phyloP scores from a whole-genome alignment of 2,113 vertebrate species.

The Megalops atlanticus region DNA sequence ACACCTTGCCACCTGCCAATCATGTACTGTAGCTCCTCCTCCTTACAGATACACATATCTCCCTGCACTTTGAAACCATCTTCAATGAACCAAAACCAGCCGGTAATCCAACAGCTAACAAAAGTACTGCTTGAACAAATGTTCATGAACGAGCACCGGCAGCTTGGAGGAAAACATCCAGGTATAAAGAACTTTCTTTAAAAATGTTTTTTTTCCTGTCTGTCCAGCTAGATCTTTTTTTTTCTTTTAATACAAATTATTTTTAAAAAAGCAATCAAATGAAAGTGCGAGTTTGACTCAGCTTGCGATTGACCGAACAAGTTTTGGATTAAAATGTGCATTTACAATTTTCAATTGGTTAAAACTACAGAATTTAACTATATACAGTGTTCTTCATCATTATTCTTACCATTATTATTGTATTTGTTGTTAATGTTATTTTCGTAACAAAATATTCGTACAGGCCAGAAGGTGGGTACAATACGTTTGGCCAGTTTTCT shows the following conservation, averaged over 20 bases:
- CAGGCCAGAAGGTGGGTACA: conserved; percentile 48
- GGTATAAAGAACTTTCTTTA: not conserved
- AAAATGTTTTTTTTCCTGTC: not conserved
- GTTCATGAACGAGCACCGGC: not conserved
- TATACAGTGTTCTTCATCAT: conserved; percentile 46
- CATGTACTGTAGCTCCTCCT: not conserved
- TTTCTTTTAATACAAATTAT: conserved; percentile 59
- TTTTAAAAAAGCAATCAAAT: conserved; percentile 54
- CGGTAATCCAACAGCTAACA: not conserved
- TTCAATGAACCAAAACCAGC: not conserved
- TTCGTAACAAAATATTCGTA: conserved; percentile 69
- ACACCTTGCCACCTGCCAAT: not conserved
- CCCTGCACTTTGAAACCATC: not conserved
- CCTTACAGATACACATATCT: not conserved
- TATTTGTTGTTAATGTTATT: conserved; percentile 48
- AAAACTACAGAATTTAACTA: conserved; percentile 37
- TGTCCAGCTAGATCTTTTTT: not conserved
- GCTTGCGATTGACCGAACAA: conserved; percentile 34
- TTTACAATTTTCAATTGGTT: conserved; percentile 41
- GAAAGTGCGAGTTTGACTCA: conserved; percentile 36
- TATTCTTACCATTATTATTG: conserved; percentile 30
- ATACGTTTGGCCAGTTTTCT: conserved; percentile 56
- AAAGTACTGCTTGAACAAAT: not conserved
- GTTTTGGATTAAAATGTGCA: conserved; percentile 47
- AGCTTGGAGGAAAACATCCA: not conserved